A percentile compares a stretch with the other conserved stretches of the same genome.
Conservation (phyloP, 2,113 vertebrate species). For the Melanostigma gelatinosum region DNA sequence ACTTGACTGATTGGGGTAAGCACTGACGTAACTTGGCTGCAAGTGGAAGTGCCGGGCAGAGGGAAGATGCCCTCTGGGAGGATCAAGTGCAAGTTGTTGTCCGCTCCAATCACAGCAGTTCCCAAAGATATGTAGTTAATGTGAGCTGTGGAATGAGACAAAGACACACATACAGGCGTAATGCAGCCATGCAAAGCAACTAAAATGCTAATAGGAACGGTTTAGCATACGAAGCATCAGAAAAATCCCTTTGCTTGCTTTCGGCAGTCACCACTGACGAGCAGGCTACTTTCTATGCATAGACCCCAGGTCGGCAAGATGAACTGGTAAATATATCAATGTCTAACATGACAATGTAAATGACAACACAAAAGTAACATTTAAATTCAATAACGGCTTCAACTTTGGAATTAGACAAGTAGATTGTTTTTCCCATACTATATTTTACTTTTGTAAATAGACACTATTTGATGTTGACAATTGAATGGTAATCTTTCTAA, state of each 20-base stretch:
- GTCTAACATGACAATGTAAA: not conserved
- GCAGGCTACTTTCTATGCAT: too few species aligned
- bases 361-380: not conserved
- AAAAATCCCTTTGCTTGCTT: too few species aligned
- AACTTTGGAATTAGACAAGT: not conserved
- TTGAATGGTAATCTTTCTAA: not conserved
- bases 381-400: not conserved
- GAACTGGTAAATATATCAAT: not conserved
- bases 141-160: slow-evolving; percentile 55
- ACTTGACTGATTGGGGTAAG: slow-evolving; percentile 60
- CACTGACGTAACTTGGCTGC: slow-evolving; percentile 44
- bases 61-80: slow-evolving; percentile 76
- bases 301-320: too few species aligned
- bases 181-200: not conserved
- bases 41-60: slow-evolving; percentile 56
- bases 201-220: not conserved
- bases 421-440: not conserved
- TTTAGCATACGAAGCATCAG: not conserved
- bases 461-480: not conserved
- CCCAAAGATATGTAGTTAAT: slow-evolving; percentile 74
- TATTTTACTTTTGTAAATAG: not conserved
- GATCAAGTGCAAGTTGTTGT: slow-evolving; percentile 80
- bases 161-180: not conserved
- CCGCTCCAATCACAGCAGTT: slow-evolving; percentile 71
- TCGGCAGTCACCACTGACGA: too few species aligned